Base-by-base conservation (phyloP, 2,888 invertebrate species). In the Drosophila melanocephala region DNA sequence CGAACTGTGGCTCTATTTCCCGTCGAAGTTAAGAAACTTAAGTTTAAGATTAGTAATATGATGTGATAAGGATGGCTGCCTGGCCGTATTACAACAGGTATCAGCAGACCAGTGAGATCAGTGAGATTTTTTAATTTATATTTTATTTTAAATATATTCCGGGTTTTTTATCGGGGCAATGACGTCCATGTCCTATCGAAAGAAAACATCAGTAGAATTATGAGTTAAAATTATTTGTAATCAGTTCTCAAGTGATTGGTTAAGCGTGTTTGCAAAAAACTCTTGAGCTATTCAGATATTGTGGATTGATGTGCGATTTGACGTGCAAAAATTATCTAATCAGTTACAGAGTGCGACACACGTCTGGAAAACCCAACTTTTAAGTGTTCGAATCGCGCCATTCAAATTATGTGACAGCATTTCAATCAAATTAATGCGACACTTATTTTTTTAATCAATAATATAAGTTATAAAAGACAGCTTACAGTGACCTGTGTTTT, bases 1-100 rank as follows among this genome's bases (percentile, higher is more conserved):
- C 84, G 7, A 92, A 91, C 12, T 28, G 63, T 0, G 72, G 73
- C 3, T 81, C 89, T 7, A 70, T 67, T 5, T 52, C 77, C 12
- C 35, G 35, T 35, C 5, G 9, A 22, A 22, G 7, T 22, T 14
- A 22, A 42, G 12, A 44, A 12, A 44, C 22, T 12, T 44, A 1
- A 44, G 42, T 1, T 44, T 5, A 44, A 65, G 10, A 74, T 82
- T 16, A 71, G 57, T 4, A 72, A 74, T 30, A 78, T 74, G 79
- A 68, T 78, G 47, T 74, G 78, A 14, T 16, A 22, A 5, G 2
- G 12, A 12, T 22, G 42, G 10, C 42, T 44, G 22, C 22, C 12
- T 12, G 12, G 12, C 22, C 0, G 22, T 5, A 5, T 12, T 44
- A 12, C 5, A n/a, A 10, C 42, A n/a, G 42, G n/a, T 44, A 44